Evolutionary conservation across 30 jellyfish, hydroid and myxozoan genomes (phyloP).

Genomic region (Cassiopea andromeda): DNA sequence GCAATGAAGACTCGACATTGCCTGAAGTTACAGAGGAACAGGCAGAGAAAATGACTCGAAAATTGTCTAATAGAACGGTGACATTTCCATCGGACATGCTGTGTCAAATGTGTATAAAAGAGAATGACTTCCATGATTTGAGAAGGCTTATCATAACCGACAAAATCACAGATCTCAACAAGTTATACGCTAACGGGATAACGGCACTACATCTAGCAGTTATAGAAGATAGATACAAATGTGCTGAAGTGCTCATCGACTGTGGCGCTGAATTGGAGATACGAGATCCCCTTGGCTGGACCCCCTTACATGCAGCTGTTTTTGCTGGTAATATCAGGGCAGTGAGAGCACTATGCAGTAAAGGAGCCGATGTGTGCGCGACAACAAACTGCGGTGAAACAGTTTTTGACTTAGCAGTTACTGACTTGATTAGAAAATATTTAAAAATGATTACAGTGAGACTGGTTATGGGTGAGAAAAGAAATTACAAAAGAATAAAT

Average conservation of each 20-base stretch:
- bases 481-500: slow-evolving; percentile 1
- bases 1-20: slow-evolving; percentile 8
- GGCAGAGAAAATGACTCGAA: slow-evolving; percentile 9
- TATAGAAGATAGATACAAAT: slow-evolving; percentile 53
- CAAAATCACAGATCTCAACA: slow-evolving; percentile 62
- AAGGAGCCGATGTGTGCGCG: slow-evolving; percentile 72
- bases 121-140: slow-evolving; percentile 66
- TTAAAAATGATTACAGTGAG: slow-evolving; percentile 62
- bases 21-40: slow-evolving; percentile 16
- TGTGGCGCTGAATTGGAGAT: slow-evolving; percentile 72
- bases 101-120: slow-evolving; percentile 61
- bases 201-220: slow-evolving; percentile 74
- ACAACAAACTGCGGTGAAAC: slow-evolving; percentile 77
- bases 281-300: slow-evolving; percentile 86
- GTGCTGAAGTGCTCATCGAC: slow-evolving; percentile 68
- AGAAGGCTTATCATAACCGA: slow-evolving; percentile 27
- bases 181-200: slow-evolving; percentile 73
- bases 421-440: slow-evolving; percentile 61
- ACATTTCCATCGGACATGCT: slow-evolving; percentile 73
- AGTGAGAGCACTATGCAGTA: slow-evolving; percentile 42
- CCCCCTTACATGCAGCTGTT: slow-evolving; percentile 85
- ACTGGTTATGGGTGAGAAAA: slow-evolving; percentile 43
- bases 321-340: slow-evolving; percentile 63
- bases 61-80: slow-evolving; percentile 47
- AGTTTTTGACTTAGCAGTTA: slow-evolving; percentile 73